Evolutionary conservation across 1,140 invertebrate genomes (phyloP).

Genomic region (Melipona quadrifasciata): DNA sequence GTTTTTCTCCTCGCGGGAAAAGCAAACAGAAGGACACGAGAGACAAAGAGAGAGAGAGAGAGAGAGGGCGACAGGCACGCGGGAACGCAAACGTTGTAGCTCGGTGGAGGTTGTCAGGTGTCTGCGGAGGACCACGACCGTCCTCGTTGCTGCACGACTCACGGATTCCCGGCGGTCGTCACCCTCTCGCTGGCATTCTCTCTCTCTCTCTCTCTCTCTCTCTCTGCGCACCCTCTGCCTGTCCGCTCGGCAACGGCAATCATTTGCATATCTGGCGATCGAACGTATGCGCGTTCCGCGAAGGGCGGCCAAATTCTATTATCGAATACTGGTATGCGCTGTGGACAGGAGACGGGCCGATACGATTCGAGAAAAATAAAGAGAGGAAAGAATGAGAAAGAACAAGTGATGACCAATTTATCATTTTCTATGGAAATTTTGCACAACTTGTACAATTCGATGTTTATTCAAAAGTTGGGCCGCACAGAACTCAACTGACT

Average conservation of each 20-base stretch:
- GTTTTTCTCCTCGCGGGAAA: neutral
- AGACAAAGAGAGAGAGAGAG: too few relatives aligned
- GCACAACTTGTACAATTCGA: too few relatives aligned
- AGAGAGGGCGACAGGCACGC: neutral
- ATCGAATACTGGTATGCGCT: constrained; percentile 67
- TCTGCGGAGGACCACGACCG: constrained; percentile 53
- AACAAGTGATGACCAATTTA: too few relatives aligned
- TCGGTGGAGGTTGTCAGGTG: constrained; percentile 34
- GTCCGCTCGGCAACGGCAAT: constrained; percentile 55
- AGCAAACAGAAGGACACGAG: constrained; percentile 8
- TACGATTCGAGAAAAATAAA: constrained; percentile 35
- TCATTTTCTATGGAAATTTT: too few relatives aligned
- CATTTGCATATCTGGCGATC: constrained; percentile 73
- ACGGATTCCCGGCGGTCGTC: constrained; percentile 60
- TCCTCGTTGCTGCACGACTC: neutral
- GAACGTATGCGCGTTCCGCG: constrained; percentile 63
- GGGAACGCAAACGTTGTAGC: neutral
- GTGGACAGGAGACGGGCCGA: constrained; percentile 17
- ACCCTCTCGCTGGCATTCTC: constrained; percentile 60
- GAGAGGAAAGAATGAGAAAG: constrained; percentile 52
- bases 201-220: constrained; percentile 3
- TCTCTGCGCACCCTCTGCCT: constrained; percentile 48
- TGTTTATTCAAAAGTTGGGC: too few relatives aligned
- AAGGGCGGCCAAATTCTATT: constrained; percentile 74
- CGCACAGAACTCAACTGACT: too few relatives aligned